phyloP scores from a whole-genome alignment of 2,888 invertebrate genomes.

The Hoplodrina blanda region DNA sequence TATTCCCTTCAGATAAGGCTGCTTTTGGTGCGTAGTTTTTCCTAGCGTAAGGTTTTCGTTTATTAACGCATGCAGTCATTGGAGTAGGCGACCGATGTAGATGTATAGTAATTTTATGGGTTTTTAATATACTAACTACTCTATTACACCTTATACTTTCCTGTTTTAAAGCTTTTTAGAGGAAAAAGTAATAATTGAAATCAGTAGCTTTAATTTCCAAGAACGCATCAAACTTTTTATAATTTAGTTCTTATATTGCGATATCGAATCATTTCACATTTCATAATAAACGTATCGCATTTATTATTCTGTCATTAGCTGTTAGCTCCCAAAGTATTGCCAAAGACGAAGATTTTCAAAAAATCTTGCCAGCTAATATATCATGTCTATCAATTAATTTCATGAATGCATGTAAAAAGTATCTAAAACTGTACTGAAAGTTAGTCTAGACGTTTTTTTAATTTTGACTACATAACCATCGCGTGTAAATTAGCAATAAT shows the following conservation, averaged over 20 bases:
- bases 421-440: conserved; percentile 39
- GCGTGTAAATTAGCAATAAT: conserved; percentile 40
- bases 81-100: conserved; percentile 76
- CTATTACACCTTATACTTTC: conserved; percentile 32
- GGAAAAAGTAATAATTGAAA: neutral
- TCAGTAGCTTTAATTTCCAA: neutral
- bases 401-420: conserved; percentile 29
- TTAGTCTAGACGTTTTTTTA: conserved; percentile 31
- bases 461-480: conserved; percentile 32
- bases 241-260: neutral
- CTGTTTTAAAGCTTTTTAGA: neutral
- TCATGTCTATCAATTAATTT: conserved; percentile 12
- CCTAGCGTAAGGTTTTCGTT: conserved; percentile 70
- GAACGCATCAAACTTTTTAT: rapidly evolving
- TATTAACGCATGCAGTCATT: conserved; percentile 84
- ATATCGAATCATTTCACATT: neutral
- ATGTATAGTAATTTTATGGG: conserved; percentile 72
- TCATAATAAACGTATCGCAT: rapidly evolving
- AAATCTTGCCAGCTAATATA: neutral
- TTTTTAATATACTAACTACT: conserved; percentile 69
- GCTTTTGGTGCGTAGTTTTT: conserved; percentile 57
- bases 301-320: neutral
- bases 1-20: conserved; percentile 55
- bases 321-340: neutral
- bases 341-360: neutral